These are phyloP conservation scores for Heteractis magnifica DNA, from an alignment of 92 coral and sea anemone species.

Conservation along the genomic window DNA sequence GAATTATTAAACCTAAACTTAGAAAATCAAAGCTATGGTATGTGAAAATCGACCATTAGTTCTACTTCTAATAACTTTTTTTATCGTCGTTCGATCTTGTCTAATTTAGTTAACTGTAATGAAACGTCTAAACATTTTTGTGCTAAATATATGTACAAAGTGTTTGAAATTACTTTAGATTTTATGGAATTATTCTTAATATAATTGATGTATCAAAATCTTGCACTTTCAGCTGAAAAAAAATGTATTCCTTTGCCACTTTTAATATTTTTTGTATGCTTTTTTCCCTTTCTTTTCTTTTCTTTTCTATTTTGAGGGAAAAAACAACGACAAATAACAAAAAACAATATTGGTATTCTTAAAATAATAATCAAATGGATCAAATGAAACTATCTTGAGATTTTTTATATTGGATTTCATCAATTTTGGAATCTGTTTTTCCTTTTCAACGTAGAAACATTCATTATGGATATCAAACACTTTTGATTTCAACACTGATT, in stretches of 20 bases:
- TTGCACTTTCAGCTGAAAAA: neutral
- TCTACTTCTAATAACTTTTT: neutral
- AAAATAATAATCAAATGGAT: no score
- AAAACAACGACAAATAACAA: neutral
- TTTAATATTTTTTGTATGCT: neutral
- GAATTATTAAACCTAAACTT: conserved; percentile 7
- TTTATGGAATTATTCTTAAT: neutral
- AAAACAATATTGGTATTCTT: no score
- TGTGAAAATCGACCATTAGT: neutral
- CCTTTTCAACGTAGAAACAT: no score
- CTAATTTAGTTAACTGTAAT: neutral
- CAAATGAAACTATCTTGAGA: no score
- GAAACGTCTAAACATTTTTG: neutral
- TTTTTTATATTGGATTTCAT: no score
- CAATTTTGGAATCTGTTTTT: no score
- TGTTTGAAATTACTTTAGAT: neutral
- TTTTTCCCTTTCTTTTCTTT: neutral
- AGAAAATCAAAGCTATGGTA: neutral
- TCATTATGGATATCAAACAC: no score
- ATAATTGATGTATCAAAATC: neutral
- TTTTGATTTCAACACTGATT: no score
- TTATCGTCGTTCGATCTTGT: neutral
- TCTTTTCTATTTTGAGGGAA: neutral
- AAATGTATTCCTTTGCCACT: no score
- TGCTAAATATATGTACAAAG: conserved; percentile 8